phyloP scores from a whole-genome alignment of 2,888 invertebrate species.

The Chloromyia formosa region DNA sequence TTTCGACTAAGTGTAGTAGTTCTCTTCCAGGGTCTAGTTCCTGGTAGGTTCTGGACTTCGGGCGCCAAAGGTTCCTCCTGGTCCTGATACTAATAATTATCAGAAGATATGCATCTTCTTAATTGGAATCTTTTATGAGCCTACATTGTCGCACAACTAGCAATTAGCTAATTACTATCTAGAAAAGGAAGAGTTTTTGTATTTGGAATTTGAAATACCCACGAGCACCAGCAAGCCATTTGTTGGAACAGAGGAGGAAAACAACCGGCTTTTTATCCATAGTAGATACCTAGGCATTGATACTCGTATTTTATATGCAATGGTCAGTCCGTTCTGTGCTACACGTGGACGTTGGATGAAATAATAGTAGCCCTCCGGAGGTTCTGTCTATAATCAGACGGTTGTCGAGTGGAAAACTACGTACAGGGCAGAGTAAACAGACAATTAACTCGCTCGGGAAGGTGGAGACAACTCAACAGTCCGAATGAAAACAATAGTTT shows the following conservation, averaged over 20 bases:
- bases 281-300: too few relatives aligned
- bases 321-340: constrained; percentile 1
- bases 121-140: constrained; percentile 30
- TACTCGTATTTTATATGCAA: too few relatives aligned
- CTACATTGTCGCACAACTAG: constrained; percentile 11
- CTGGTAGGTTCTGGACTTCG: neutral
- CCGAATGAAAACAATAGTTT: neutral
- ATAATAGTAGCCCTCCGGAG: neutral
- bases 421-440: neutral
- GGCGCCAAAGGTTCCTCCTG: neutral
- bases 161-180: constrained; percentile 39
- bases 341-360: neutral
- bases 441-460: constrained; percentile 5
- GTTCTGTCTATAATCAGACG: neutral
- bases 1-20: constrained; percentile 16
- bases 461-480: neutral
- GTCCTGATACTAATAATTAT: neutral
- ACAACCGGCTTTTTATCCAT: too few relatives aligned
- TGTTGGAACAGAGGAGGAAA: neutral
- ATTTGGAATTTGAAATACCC: constrained; percentile 12
- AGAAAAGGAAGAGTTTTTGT: constrained; percentile 18
- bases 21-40: neutral
- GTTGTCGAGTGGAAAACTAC: constrained; percentile 5
- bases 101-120: constrained; percentile 35
- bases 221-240: neutral